phyloP scores from a whole-genome alignment of 2,113 vertebrate genomes.

The Zootoca vivipara region DNA sequence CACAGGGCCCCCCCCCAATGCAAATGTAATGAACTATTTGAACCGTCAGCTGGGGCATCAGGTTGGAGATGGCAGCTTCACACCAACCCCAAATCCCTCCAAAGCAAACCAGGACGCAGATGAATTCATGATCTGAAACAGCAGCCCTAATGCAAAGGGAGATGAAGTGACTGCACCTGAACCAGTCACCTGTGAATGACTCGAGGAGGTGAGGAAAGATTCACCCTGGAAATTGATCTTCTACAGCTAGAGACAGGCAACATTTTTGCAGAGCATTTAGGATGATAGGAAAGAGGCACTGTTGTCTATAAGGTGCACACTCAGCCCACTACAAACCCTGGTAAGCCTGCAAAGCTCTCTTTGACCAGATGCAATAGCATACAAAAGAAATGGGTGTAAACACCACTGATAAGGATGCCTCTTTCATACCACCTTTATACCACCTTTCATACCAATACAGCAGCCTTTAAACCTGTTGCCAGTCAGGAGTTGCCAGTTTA shows the following conservation, averaged over 20 bases:
- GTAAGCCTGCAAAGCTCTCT: background rate
- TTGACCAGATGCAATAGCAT: background rate
- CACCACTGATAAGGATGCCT: no score
- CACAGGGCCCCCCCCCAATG: background rate
- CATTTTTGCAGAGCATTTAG: background rate
- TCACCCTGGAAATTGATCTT: background rate
- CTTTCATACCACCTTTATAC: background rate
- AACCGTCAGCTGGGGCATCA: no score
- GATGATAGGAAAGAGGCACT: no score
- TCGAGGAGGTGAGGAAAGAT: background rate
- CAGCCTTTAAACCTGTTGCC: no score
- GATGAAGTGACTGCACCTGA: background rate
- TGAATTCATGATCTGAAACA: background rate
- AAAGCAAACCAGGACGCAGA: background rate
- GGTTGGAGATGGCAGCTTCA: background rate
- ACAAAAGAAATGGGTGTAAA: background rate
- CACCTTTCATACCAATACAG: no score
- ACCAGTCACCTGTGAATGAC: background rate
- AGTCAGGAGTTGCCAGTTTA: background rate
- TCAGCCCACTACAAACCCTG: background rate
- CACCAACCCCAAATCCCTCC: background rate
- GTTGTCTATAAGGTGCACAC: background rate
- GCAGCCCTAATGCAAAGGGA: background rate
- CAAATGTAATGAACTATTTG: background rate
- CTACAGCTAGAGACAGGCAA: background rate